Evolutionary conservation across 2,888 invertebrate species (phyloP), one percentile per base, ranked within the genome.

Genomic region (Eremobia ochroleuca): DNA sequence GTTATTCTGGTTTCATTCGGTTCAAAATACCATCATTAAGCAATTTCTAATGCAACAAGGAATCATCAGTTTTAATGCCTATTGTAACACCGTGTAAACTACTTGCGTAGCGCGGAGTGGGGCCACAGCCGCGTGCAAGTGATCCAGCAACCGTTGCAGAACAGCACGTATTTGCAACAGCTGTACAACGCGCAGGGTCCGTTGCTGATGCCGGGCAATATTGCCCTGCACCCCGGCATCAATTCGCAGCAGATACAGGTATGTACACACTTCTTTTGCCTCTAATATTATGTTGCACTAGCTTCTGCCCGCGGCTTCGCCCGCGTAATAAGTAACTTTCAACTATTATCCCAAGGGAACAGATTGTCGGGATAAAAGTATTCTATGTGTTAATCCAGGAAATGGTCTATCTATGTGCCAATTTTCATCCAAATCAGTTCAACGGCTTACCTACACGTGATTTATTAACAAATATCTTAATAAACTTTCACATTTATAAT

Each of bases 151-250:
- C 98, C 98, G 1, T 93, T 98, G 69, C 98, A 95, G 90, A 96
- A 98, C 93, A 98, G 97, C 93, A 97, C 98, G 4, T 98, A 98
- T 91, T 94, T 99, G 70, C 98, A 98, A 90, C 98, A 98, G 92
- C 94, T 99, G 82, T 98, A 98, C 94, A 98, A 98, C 92, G 97
- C 98, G 0, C 98, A 98, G 91, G 98, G 98, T 0, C 98, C 98
- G 46, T 94, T 99, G 80, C 94, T 99, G 43, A 98, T 99, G 97
- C 98, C 98, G 0, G 98, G 98, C 2, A 97, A 98, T 82, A 97
- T 98, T 4, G 97, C 98, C 13, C 97, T 99, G 92, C 98, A 98
- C 74, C 97, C 97, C 6, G 97, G 98, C 46, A 97, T 98, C 90
- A 98, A 98, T 92, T 98, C 98, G 1, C 98, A 98, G 75, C 98